phyloP scores from a whole-genome alignment of 2,888 invertebrate species.

The Cephus nigrinus region DNA sequence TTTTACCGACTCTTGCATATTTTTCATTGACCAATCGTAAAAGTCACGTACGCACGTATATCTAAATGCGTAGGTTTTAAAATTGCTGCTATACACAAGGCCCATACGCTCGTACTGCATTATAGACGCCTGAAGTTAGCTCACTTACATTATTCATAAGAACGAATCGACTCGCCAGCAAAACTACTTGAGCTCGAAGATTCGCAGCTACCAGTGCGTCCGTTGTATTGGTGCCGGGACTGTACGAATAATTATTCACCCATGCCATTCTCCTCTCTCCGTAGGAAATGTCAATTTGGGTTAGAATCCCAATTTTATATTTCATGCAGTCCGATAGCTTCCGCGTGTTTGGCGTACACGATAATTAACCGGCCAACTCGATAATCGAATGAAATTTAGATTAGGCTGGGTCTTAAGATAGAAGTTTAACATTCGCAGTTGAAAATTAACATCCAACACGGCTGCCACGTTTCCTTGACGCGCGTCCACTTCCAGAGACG shows the following conservation, averaged over 20 bases:
- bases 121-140: background rate
- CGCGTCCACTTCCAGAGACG: background rate
- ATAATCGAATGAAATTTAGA: background rate
- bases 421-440: no score
- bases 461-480: background rate
- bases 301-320: background rate
- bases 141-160: background rate
- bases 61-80: background rate
- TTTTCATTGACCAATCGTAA: constrained; percentile 1
- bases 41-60: background rate
- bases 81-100: background rate
- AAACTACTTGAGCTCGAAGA: background rate
- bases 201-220: background rate
- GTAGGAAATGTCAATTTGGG: background rate
- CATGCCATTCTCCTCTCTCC: background rate
- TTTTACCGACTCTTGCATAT: background rate
- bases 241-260: background rate
- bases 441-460: background rate
- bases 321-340: background rate
- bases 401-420: background rate
- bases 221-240: background rate
- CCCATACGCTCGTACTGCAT: background rate
- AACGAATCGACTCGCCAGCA: background rate
- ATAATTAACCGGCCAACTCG: background rate
- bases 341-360: background rate